These are phyloP conservation scores for Ceyx margarethae DNA, from an alignment of 2,113 vertebrate species.

Conservation along the genomic window DNA sequence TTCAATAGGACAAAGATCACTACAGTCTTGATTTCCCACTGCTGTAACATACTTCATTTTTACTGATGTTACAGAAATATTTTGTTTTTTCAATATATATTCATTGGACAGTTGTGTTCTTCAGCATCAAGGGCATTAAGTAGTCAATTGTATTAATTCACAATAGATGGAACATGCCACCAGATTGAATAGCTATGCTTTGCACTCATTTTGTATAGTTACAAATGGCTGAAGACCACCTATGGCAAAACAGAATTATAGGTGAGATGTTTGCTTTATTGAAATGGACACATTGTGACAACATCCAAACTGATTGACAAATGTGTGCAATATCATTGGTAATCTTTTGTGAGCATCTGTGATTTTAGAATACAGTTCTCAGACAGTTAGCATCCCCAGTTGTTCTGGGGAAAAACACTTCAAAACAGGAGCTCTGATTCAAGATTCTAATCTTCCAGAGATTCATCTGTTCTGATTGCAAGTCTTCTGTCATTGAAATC, in stretches of 20 bases:
- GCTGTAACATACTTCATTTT: background rate
- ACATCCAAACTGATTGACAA: background rate
- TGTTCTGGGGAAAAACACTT: background rate
- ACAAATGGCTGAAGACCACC: background rate
- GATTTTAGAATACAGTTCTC: background rate
- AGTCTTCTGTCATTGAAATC: conserved; percentile 30
- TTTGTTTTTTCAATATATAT: background rate
- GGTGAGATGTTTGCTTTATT: background rate
- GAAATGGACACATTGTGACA: background rate
- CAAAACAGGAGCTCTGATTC: background rate
- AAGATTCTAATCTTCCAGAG: background rate
- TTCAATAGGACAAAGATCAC: background rate
- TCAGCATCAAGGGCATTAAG: background rate
- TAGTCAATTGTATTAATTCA: background rate
- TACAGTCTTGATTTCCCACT: background rate
- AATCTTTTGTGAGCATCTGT: background rate
- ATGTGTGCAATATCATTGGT: background rate
- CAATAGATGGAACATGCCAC: background rate
- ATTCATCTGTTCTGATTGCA: background rate
- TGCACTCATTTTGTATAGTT: background rate
- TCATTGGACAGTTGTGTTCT: background rate
- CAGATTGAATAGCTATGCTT: background rate
- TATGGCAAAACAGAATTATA: background rate
- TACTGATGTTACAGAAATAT: background rate
- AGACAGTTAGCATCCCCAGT: background rate